Percentiles rank a stretch among this genome's conserved stretches.
These are phyloP conservation scores for Nineta flava DNA, from an alignment of 2,888 invertebrate genomes.

Conservation along the genomic window DNA sequence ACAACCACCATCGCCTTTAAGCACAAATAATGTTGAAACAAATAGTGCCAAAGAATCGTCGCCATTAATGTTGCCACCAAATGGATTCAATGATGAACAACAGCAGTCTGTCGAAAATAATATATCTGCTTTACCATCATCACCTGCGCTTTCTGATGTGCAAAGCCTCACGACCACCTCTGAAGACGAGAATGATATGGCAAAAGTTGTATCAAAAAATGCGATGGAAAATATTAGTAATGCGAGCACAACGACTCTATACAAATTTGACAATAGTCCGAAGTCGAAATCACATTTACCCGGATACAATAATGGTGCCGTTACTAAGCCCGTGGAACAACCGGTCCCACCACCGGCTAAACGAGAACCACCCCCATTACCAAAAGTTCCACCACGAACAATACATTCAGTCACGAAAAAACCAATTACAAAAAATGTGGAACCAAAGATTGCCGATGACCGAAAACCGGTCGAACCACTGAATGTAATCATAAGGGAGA, in stretches of 20 bases:
- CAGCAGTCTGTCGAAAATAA: slow-evolving; percentile 4
- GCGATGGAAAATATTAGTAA: slow-evolving; percentile 51
- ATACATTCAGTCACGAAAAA: background rate
- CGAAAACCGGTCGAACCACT: background rate
- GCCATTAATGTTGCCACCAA: background rate
- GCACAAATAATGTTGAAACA: too few relatives aligned
- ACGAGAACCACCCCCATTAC: slow-evolving; percentile 5
- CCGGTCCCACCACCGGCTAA: background rate
- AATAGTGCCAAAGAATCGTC: background rate
- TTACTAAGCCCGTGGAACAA: background rate
- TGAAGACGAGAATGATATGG: slow-evolving; percentile 6
- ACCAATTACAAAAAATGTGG: background rate
- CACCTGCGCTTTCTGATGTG: slow-evolving; percentile 1
- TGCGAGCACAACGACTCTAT: slow-evolving; percentile 49
- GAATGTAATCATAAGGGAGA: background rate
- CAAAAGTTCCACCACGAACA: slow-evolving; percentile 8
- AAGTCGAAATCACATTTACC: slow-evolving; percentile 23
- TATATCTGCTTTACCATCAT: slow-evolving; percentile 14
- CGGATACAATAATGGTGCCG: slow-evolving; percentile 11
- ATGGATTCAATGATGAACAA: background rate
- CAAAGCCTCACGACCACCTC: too few relatives aligned
- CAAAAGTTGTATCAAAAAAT: slow-evolving; percentile 32
- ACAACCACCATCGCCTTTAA: background rate
- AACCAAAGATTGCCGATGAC: background rate
- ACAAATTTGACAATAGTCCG: slow-evolving; percentile 33